Evolutionary conservation across 2,888 invertebrate genomes (phyloP).

Genomic region (Tenthredo scrophulariae): DNA sequence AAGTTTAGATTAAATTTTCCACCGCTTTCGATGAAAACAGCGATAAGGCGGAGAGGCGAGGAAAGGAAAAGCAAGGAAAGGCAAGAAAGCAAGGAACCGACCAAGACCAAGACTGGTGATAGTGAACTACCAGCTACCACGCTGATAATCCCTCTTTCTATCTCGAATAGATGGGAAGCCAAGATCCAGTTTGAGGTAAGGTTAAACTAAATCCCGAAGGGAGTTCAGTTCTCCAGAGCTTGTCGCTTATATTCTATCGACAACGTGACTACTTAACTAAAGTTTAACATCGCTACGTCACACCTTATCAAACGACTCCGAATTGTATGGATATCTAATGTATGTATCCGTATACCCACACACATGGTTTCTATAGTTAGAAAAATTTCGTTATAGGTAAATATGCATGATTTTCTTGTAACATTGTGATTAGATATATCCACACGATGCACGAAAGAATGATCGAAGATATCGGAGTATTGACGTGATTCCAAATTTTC

Average conservation of each 20-base stretch:
- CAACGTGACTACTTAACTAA: conserved; percentile 29
- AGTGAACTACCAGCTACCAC: not conserved
- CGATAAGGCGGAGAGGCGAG: not conserved
- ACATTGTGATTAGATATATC: too few relatives aligned
- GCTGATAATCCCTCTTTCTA: conserved; percentile 8
- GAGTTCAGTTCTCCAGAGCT: not conserved
- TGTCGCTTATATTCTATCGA: conserved; percentile 31
- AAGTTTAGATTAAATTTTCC: conserved; percentile 47
- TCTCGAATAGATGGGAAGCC: not conserved
- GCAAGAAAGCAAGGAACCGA: not conserved
- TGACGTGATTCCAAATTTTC: too few relatives aligned
- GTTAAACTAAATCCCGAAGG: conserved; percentile 25
- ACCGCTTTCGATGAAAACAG: conserved; percentile 43
- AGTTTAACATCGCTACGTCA: conserved; percentile 27
- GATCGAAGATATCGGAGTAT: too few relatives aligned
- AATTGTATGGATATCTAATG: too few relatives aligned
- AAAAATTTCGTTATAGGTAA: too few relatives aligned
- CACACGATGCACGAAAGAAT: too few relatives aligned
- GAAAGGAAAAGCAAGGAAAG: not conserved
- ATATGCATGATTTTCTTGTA: too few relatives aligned
- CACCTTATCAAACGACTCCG: conserved; percentile 3
- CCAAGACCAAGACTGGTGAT: not conserved
- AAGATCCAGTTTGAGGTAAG: conserved; percentile 31
- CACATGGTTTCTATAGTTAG: too few relatives aligned
- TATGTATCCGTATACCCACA: too few relatives aligned